Percentiles rank a stretch among this genome's conserved stretches.
phyloP scores from a whole-genome alignment of 2,888 invertebrate species.

The Blomia tropicalis region DNA sequence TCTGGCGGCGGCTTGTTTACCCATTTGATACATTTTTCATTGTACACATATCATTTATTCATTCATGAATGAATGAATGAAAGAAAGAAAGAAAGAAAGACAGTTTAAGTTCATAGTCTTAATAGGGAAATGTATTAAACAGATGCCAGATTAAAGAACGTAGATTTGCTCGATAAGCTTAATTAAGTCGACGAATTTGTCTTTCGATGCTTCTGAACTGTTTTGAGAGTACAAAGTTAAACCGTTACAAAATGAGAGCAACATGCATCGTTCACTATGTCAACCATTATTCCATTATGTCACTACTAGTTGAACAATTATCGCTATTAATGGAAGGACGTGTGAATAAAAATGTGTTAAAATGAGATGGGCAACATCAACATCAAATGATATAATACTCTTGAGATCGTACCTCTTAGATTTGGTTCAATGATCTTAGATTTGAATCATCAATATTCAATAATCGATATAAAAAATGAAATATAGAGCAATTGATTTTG shows the following conservation, averaged over 20 bases:
- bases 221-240: neutral
- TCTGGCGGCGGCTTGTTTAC: neutral
- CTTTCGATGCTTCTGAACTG: neutral
- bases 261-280: neutral
- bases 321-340: no score
- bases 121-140: neutral
- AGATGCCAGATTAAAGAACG: no score
- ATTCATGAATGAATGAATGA: neutral
- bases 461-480: no score
- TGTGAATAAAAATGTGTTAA: no score
- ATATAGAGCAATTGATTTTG: no score
- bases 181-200: conserved; percentile 15
- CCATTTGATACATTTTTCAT: no score
- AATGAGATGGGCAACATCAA: no score
- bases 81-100: neutral
- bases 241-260: neutral
- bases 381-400: no score
- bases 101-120: neutral
- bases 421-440: no score
- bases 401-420: no score
- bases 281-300: neutral
- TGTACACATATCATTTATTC: no score
- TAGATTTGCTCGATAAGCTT: neutral
- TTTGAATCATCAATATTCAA: no score
- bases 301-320: neutral